These are phyloP conservation scores for Sepioteuthis lessoniana DNA, from an alignment of 2,888 invertebrate species.

Conservation along the genomic window DNA sequence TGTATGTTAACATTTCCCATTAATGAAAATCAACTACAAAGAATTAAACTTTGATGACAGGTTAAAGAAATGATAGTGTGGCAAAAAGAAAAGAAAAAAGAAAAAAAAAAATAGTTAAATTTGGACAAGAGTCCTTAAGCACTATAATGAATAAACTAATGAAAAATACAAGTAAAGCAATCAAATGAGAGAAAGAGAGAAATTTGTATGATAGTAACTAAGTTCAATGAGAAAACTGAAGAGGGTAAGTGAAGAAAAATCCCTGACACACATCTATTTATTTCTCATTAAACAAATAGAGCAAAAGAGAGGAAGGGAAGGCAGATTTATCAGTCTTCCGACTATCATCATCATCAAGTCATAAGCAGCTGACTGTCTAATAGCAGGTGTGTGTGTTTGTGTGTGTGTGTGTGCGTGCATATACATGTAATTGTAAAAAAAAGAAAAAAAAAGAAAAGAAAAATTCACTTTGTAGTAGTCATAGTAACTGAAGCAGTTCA, in stretches of 20 bases:
- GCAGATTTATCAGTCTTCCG: not conserved
- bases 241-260: not conserved
- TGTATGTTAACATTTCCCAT: not conserved
- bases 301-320: not conserved
- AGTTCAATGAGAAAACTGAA: not conserved
- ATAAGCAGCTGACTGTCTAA: not conserved
- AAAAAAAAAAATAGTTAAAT: not conserved
- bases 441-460: not conserved
- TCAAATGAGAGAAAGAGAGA: not conserved
- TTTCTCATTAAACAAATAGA: not conserved
- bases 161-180: not conserved
- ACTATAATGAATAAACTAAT: not conserved
- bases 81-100: not conserved
- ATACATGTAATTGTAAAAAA: not conserved
- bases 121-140: not conserved
- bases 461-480: not conserved
- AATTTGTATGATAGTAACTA: not conserved
- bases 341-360: not conserved
- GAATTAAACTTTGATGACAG: not conserved
- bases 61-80: too few species aligned
- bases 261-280: not conserved
- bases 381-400: not conserved
- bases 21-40: not conserved
- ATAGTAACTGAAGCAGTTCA: slow-evolving; percentile 33
- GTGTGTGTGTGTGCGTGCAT: not conserved